These are phyloP conservation scores for Chrysomallon squamiferum DNA, from an alignment of 1,140 invertebrate genomes.

Conservation along the genomic window DNA sequence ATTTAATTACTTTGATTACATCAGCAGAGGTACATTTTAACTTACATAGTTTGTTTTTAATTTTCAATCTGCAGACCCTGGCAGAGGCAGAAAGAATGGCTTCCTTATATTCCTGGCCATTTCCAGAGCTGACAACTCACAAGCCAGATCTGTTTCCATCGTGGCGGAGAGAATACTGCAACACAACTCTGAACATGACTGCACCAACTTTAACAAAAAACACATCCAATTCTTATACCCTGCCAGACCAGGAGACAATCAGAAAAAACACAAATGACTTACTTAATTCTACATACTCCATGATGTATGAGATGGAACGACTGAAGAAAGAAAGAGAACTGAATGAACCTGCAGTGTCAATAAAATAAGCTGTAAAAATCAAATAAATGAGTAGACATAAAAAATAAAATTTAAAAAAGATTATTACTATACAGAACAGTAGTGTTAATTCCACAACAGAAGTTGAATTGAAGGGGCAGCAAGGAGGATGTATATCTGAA, in stretches of 20 bases:
- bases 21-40: no score
- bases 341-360: not conserved
- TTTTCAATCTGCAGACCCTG: slow-evolving; percentile 5
- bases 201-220: not conserved
- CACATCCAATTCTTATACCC: not conserved
- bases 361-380: no score
- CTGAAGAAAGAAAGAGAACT: slow-evolving; percentile 5
- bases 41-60: no score
- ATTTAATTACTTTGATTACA: no score
- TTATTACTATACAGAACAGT: no score
- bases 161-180: slow-evolving; percentile 16
- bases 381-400: no score
- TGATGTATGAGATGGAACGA: slow-evolving; percentile 22
- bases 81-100: slow-evolving; percentile 4
- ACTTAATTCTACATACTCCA: slow-evolving; percentile 19
- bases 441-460: no score
- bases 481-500: no score
- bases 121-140: not conserved
- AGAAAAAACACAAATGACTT: slow-evolving; percentile 11
- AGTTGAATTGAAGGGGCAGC: no score
- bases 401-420: no score
- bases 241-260: not conserved
- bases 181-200: slow-evolving; percentile 7
- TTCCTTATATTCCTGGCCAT: not conserved
- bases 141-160: slow-evolving; percentile 3